Conservation (phyloP, 2,888 invertebrate species). For the Ligdia adustata region DNA sequence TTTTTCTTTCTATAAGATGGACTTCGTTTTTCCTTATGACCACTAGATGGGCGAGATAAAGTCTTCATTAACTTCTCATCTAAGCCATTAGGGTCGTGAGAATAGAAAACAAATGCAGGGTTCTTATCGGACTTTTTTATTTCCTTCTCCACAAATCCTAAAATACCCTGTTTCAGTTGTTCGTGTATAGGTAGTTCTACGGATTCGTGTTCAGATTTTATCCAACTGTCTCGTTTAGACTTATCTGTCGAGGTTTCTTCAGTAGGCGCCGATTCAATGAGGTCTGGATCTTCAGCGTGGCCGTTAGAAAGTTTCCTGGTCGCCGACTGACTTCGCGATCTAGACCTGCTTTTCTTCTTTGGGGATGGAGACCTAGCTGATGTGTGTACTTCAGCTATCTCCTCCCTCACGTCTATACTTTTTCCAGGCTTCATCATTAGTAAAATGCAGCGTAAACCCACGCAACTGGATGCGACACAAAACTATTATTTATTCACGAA, state of each 20-base stretch:
- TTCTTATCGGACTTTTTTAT: constrained; percentile 78
- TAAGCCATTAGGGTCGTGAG: constrained; percentile 75
- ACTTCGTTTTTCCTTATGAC: constrained; percentile 77
- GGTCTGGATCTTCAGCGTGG: constrained; percentile 48
- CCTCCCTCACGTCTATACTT: constrained; percentile 65
- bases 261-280: constrained; percentile 38
- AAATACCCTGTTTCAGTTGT: constrained; percentile 78
- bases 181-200: constrained; percentile 85
- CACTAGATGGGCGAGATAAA: constrained; percentile 74
- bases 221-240: constrained; percentile 75
- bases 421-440: constrained; percentile 71
- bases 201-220: constrained; percentile 80
- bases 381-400: constrained; percentile 75
- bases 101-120: constrained; percentile 78
- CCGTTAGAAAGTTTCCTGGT: constrained; percentile 74
- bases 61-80: constrained; percentile 76
- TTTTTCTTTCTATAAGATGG: constrained; percentile 79
- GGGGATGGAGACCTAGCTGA: constrained; percentile 73
- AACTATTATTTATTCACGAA: constrained; percentile 22
- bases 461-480: constrained; percentile 33
- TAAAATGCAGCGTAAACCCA: constrained; percentile 37
- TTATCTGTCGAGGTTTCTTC: constrained; percentile 58
- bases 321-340: constrained; percentile 62
- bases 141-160: constrained; percentile 80
- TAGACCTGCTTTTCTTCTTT: constrained; percentile 59